Evolutionary conservation across 1,140 invertebrate species (phyloP), one percentile per base, ranked within the genome.

Genomic region (Heliconius congener): DNA sequence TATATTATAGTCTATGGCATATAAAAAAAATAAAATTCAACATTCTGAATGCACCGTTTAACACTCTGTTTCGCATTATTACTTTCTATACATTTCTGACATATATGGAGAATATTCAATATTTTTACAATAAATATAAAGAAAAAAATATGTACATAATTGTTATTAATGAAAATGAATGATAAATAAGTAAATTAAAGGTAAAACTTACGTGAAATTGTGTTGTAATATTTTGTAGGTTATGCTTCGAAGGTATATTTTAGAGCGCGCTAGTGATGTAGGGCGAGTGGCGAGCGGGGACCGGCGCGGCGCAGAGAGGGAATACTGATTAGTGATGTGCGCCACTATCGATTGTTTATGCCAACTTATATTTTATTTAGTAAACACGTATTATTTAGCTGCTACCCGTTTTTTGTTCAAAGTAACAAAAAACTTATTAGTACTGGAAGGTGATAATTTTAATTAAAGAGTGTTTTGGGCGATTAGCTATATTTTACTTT

Each of bases 171-270:
- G n/a, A n/a, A 60, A 60, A 60, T 60, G 2, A 13, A 66, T 30
- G 11, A 30, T 16, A 66, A 27, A 30, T 30, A 30, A 66, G 60
- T 57, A 57, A 23, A 27, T 66, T 66, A 27, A 30, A 66, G 23
- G 60, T 30, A 66, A 66, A 66, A 66, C 60, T 66, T 66, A 66
- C 60, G 60, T 66, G 60, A 66, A 30, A 30, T 27, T 16, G 60
- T 16, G 60, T 66, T 66, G 60, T 27, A 66, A 72, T 42, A n/a
- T 23, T 72, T 72, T 72, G 8, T 39, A 76, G 60, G 74, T 76
- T 76, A 71, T 50, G 23, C 46, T 39, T 23, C 39, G 42, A 55
- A 74, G 52, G 52, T 76, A 60, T 71, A 70, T 76, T 70, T 76
- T 71, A 18, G 6, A 71, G 34, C 57, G 57, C 55, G 74, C 39